These are phyloP conservation scores for Lycia hirtaria DNA, from an alignment of 2,888 invertebrate genomes.

Conservation along the genomic window DNA sequence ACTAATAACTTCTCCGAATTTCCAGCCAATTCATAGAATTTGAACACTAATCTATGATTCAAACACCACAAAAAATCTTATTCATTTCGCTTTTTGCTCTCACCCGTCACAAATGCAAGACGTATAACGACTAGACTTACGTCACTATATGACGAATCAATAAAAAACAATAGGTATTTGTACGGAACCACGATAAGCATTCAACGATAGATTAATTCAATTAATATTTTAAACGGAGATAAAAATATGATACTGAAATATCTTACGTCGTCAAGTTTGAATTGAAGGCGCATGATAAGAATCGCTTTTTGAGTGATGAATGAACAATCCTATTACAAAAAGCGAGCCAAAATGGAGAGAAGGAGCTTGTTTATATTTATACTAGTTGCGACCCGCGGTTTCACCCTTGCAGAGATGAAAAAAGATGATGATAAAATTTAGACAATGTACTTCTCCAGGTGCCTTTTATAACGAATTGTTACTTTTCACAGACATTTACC, in stretches of 20 bases:
- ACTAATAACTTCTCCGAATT: not conserved
- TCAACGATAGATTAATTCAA: constrained; percentile 16
- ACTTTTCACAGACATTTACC: too few relatives aligned
- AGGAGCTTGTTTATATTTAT: too few relatives aligned
- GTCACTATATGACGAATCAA: constrained; percentile 23
- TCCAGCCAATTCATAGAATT: constrained; percentile 6
- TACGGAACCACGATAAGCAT: constrained; percentile 6
- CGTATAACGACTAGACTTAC: constrained; percentile 23
- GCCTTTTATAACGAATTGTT: too few relatives aligned
- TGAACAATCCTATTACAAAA: not conserved
- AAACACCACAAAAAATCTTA: not conserved
- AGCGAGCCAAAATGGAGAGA: not conserved
- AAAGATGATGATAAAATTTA: too few relatives aligned
- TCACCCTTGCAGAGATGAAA: too few relatives aligned
- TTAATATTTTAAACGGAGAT: constrained; percentile 12
- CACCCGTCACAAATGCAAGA: constrained; percentile 16
- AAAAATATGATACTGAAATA: constrained; percentile 3
- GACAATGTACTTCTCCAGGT: too few relatives aligned
- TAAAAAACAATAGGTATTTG: constrained; percentile 15
- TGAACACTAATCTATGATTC: constrained; percentile 10
- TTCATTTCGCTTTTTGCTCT: constrained; percentile 13
- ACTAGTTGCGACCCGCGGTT: too few relatives aligned
- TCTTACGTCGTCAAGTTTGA: not conserved
- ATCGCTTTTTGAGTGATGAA: not conserved
- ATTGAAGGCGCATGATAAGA: not conserved